Evolutionary conservation across 2,888 invertebrate species (phyloP).

Genomic region (Tetragnatha montana): DNA sequence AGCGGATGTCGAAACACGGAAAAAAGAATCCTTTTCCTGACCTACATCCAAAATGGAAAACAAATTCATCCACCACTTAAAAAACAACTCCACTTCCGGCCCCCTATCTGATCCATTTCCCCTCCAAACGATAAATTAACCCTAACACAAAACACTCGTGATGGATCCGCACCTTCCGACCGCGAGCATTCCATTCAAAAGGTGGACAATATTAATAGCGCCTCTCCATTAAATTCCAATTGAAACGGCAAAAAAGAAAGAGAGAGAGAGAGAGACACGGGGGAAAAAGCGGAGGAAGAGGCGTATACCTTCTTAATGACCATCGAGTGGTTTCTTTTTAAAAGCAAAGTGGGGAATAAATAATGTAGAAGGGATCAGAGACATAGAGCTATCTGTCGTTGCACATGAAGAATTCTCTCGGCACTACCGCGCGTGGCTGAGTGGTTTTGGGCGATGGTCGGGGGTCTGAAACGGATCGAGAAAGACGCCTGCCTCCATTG

Average conservation of each 20-base stretch:
- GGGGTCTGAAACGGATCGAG: too few relatives aligned
- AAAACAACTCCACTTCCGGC: background rate
- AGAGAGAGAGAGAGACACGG: background rate
- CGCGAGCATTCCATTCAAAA: constrained; percentile 32
- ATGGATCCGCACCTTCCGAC: constrained; percentile 17
- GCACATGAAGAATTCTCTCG: too few relatives aligned
- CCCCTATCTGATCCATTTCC: constrained; percentile 1
- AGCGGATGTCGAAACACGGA: background rate
- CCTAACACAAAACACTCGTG: constrained; percentile 17
- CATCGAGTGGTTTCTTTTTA: constrained; percentile 10
- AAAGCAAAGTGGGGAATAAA: constrained; percentile 42
- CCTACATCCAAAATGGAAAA: background rate
- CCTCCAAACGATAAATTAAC: constrained; percentile 34
- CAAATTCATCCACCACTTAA: background rate
- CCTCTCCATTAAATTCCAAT: constrained; percentile 56
- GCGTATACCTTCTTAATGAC: constrained; percentile 33
- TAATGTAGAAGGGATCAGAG: constrained; percentile 19
- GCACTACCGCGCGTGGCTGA: too few relatives aligned
- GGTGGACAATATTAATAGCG: constrained; percentile 62
- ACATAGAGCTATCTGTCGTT: too few relatives aligned
- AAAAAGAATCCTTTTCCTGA: background rate
- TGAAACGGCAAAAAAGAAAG: constrained; percentile 41
- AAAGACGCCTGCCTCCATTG: too few relatives aligned
- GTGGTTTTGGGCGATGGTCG: too few relatives aligned
- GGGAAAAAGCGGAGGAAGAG: background rate